Evolutionary conservation across 2,113 vertebrate genomes (phyloP).

Genomic region (Centrocercus urophasianus): DNA sequence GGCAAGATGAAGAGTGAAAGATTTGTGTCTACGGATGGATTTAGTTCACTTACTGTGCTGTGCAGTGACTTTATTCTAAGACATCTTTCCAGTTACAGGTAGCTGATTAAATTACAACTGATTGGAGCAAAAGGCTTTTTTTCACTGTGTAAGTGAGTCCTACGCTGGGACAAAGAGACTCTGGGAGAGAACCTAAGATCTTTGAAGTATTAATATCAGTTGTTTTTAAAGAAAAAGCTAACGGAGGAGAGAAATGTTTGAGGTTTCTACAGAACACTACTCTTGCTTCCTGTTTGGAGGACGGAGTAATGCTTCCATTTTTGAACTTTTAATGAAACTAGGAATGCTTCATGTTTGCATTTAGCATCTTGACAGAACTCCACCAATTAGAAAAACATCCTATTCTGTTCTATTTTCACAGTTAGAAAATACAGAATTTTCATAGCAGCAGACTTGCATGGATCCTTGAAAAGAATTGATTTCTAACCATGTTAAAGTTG

Average conservation of each 20-base stretch:
- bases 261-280: neutral
- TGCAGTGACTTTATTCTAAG: neutral
- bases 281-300: neutral
- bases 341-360: neutral
- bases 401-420: neutral
- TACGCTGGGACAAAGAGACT: neutral
- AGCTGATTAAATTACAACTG: neutral
- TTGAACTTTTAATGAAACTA: neutral
- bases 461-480: neutral
- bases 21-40: neutral
- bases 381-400: neutral
- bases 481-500: neutral
- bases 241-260: neutral
- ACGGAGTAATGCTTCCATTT: neutral
- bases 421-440: neutral
- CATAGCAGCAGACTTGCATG: rapidly evolving
- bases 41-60: neutral
- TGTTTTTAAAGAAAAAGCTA: neutral
- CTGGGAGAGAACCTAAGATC: neutral
- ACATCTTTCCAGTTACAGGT: neutral
- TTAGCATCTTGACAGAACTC: neutral
- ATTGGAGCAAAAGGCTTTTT: too few relatives aligned
- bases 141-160: neutral
- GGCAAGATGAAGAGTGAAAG: neutral
- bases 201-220: neutral